phyloP scores from a whole-genome alignment of 2,797 vertebrate genomes.

The Phataginus tricuspis region DNA sequence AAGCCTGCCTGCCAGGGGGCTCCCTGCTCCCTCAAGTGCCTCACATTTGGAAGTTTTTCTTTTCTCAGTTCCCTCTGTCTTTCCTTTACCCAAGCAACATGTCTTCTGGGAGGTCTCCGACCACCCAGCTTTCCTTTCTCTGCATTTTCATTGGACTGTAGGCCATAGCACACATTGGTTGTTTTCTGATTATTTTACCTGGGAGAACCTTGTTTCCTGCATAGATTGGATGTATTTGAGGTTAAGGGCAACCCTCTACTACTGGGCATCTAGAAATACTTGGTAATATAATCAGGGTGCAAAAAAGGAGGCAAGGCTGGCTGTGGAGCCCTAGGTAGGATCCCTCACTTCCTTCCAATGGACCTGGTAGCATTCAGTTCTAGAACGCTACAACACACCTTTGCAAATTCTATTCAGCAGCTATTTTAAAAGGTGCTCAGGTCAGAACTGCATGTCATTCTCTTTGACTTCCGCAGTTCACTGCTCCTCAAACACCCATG shows the following conservation, averaged over 20 bases:
- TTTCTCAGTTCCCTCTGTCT: not conserved
- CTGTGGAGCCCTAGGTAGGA: not conserved
- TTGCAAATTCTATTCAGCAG: not conserved
- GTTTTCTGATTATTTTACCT: not conserved
- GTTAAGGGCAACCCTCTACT: not conserved
- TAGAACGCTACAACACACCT: not conserved
- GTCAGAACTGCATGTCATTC: not conserved
- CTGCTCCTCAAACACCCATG: not conserved
- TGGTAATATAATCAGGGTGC: not conserved
- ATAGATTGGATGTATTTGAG: not conserved
- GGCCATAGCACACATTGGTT: not conserved
- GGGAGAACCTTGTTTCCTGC: not conserved
- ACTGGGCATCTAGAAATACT: not conserved
- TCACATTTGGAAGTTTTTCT: not conserved
- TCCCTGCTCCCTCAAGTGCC: too few species aligned
- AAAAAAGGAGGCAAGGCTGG: not conserved
- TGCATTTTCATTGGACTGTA: not conserved
- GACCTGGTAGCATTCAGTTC: not conserved
- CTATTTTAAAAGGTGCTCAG: not conserved
- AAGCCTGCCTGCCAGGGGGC: not conserved
- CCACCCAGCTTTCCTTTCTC: not conserved
- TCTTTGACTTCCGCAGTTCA: not conserved
- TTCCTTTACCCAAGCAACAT: not conserved
- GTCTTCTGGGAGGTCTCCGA: not conserved
- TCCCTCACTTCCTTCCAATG: not conserved